Evolutionary conservation across 2,888 invertebrate species (phyloP), one percentile per base, ranked within the genome.

Genomic region (Auanema sp.): DNA sequence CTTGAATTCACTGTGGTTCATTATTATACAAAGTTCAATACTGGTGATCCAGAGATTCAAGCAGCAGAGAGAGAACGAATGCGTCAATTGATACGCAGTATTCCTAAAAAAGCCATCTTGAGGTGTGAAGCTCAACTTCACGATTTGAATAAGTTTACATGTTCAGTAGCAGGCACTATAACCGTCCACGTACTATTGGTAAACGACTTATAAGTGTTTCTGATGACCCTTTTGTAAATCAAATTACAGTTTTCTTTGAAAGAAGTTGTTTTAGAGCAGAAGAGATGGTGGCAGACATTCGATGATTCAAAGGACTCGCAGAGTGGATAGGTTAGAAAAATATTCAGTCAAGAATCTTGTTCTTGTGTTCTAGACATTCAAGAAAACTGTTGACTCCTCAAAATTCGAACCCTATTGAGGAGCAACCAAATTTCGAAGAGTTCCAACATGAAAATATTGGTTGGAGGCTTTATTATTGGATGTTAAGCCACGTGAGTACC

Each of bases 1-100:
- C 86, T 95, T 21, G 93, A 95, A 84, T 95, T 94, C 80, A 93
- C 94, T n/a, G 92, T 92, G 0, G 95, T 95, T 0, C 95, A 95
- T 86, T 94, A 93, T 85, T 93, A 93, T 83, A 94, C 94, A 14
- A 80, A 80, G 52, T 79, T 69, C 56, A 75, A 76, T 50, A 80
- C 79, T 0, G 80, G 79, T 1, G 79, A 79, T 65, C 79, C 78
- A 1, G 79, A 79, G 64, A 72, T 78, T 43, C 72, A 72, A 47
- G 70, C 70, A 51, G 66, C 66, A 2, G 75, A 75, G 24, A 59
- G 75, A n/a, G 75, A 74, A 50, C 65, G 67, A 21, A 44, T 77
- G 50, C 57, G 77, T 16, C 71, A 72, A 24, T 71, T 77, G 10
- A 72, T 77, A 49, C 68, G 70, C 42, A 66, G 68, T 21, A 74